Base-by-base conservation (phyloP, 2,113 vertebrate species). In the Parotia lawesii region DNA sequence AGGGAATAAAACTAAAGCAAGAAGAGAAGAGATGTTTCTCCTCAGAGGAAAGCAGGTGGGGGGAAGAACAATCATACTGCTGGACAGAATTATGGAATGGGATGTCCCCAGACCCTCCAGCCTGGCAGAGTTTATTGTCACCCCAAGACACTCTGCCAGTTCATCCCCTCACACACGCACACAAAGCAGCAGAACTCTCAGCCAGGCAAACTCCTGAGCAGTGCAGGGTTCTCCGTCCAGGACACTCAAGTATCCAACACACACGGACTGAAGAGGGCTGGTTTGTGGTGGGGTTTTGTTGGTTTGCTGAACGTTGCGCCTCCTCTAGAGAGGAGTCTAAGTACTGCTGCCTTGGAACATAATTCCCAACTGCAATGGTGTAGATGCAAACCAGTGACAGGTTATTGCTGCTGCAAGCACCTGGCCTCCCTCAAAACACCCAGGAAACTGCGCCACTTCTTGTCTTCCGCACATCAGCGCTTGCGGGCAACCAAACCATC, bases 391-490 rank as follows among this genome's bases (percentile, higher is more conserved):
- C 25, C n/a, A 61, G 3, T 1, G 23, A 31, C 5, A 6, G 33
- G 15, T 20, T 28, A 12, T 17, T 70, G 62, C 37, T 81, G 16
- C 50, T 70, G 28, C 70, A 67, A 22, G 3, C 9, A 29, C 5
- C 47, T 5, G 27, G 12, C 25, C 20, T 67, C 25, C 48, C 58
- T 38, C 15, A 42, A 4, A 79, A 29, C 64, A 20, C 5, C 38
- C 29, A 19, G 45, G n/a, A 20, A 1, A 7, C 25, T 4, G 21
- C 8, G 21, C 21, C 47, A 11, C 15, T 56, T 27, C 24, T 0
- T 2, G 57, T 23, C 13, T 70, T 47, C 8, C 2, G 2, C 38
- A 61, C 12, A 45, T 61, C 22, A 48, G 31, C 50, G 19, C 12
- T 4, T 10, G 15, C 1, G 54, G 10, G 14, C 45, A 81, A 54